Evolutionary conservation across 2,888 invertebrate genomes (phyloP).

Genomic region (Epinotia brunnichana): DNA sequence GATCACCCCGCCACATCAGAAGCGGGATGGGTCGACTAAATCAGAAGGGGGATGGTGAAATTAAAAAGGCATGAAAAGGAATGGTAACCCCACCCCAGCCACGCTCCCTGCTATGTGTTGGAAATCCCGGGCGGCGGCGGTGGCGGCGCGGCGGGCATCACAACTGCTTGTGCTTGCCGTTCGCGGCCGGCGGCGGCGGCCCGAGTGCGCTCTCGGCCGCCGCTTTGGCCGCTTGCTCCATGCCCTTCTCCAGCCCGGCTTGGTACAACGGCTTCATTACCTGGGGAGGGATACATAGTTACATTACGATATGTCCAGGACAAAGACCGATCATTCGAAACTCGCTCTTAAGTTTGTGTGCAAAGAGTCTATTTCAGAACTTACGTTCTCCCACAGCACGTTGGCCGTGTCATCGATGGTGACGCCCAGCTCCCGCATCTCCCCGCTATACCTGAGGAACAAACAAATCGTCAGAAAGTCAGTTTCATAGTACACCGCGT

Average conservation of each 20-base stretch:
- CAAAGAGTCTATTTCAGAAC: constrained; percentile 61
- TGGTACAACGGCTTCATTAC: constrained; percentile 93
- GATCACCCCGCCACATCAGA: neutral
- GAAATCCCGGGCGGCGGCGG: constrained; percentile 36
- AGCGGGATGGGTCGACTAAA: neutral
- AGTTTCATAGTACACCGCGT: neutral
- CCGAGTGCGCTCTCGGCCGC: constrained; percentile 88
- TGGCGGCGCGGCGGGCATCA: constrained; percentile 71
- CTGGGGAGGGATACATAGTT: constrained; percentile 69
- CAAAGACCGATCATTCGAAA: neutral
- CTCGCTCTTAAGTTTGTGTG: neutral
- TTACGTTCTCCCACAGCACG: constrained; percentile 95
- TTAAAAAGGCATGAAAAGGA: neutral
- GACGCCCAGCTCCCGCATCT: constrained; percentile 93
- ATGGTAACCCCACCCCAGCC: neutral
- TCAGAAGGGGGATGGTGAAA: constrained; percentile 10
- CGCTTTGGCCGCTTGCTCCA: constrained; percentile 91
- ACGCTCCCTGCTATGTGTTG: constrained; percentile 5
- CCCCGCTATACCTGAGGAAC: constrained; percentile 93
- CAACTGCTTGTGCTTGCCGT: constrained; percentile 86
- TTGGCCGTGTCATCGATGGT: constrained; percentile 94
- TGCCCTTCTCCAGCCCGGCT: constrained; percentile 90
- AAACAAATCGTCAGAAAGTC: neutral
- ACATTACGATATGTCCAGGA: neutral
- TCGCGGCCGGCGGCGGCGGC: constrained; percentile 67